These are phyloP conservation scores for Lasioglossum malachurum DNA, from an alignment of 2,888 invertebrate species.

Conservation along the genomic window DNA sequence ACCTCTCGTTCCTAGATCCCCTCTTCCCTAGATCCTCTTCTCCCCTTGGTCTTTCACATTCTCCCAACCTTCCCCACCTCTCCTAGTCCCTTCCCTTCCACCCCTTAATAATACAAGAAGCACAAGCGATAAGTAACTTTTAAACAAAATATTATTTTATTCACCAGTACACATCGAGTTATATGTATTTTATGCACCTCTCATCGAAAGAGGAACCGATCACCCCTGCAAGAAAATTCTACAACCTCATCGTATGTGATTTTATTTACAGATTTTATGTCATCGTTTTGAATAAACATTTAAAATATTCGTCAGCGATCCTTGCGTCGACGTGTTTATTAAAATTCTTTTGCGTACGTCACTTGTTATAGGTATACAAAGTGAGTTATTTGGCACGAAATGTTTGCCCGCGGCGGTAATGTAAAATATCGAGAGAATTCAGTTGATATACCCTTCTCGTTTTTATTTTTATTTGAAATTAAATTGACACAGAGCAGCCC, in stretches of 20 bases:
- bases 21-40: too few species aligned
- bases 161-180: too few species aligned
- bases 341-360: background rate
- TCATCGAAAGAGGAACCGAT: background rate
- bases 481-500: background rate
- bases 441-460: background rate
- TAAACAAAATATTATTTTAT: too few species aligned
- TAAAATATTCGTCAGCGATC: background rate
- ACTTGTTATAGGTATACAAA: background rate
- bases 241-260: background rate
- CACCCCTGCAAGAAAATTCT: background rate
- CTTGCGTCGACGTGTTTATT: background rate
- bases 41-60: too few species aligned
- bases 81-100: too few species aligned
- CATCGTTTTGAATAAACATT: background rate
- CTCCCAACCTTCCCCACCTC: too few species aligned
- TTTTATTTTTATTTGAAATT: background rate
- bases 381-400: background rate
- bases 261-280: background rate
- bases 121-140: too few species aligned
- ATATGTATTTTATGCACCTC: too few species aligned
- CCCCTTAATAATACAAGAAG: too few species aligned
- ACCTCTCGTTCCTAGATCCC: too few species aligned
- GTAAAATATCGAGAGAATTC: background rate
- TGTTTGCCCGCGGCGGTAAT: background rate